Base-by-base conservation (phyloP, 2,888 invertebrate species). In the Sarcophaga rosellei region DNA sequence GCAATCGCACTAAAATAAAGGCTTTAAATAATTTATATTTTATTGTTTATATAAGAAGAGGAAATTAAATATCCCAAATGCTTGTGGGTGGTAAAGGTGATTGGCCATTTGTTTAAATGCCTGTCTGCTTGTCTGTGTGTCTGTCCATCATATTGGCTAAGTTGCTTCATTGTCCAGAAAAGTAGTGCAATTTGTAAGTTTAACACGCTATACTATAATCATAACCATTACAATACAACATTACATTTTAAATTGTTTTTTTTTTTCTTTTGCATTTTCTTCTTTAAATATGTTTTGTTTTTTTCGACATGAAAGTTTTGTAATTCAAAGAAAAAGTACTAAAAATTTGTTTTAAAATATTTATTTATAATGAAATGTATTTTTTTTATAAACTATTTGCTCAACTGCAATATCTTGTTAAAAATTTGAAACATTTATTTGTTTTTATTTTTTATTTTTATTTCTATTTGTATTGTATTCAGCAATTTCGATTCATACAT, bases 141-240 rank as follows among this genome's bases (percentile, higher is more conserved):
- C 23, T 57, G 53, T 70, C 25, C 53, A 21, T 47, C 10, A 35
- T 23, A 35, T 23, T 12, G 53, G 15, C 5, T 53, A 53, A 53
- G 62, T 81, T 81, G 74, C 70, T 75, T 75, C 57, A 83, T 78
- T 74, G 77, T 68, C 45, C 53, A 53, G 78, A 83, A 77, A 78
- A 83, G 4, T 73, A 79, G 79, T 84, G 70, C 57, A 80, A 84
- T 84, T 78, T 77, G 81, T 81, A 84, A 81, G 77, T 70, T 44
- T 62, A 81, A 78, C 86, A 86, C 81, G 86, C 86, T 66, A 86
- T 86, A 35, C 10, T 35, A 62, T 80, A 20, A 77, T 86, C 57
- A 84, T 81, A 81, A 77, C 25, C 57, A 83, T 77, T 81, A 74
- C 57, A 86, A 74, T 84, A 74, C 79, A 68, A 65, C 63, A 69